Evolutionary conservation across 2,888 invertebrate species (phyloP).

Genomic region (Glaucopsyche alexis): DNA sequence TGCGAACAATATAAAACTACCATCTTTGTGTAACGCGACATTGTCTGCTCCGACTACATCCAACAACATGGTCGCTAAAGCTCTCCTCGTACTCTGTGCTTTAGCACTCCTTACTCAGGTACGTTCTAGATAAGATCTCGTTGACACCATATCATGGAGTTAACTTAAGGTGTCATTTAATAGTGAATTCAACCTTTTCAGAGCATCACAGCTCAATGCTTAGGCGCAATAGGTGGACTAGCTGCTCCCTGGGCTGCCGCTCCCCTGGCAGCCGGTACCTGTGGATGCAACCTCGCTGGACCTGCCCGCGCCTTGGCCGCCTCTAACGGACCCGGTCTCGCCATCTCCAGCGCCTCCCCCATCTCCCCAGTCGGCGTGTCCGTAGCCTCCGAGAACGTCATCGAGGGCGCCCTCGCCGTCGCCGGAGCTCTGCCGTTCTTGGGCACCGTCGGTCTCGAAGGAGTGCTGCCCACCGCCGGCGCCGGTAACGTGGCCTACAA

Average conservation of each 20-base stretch:
- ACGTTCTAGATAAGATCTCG: background rate
- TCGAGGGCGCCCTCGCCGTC: too few relatives aligned
- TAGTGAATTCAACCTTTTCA: slow-evolving; percentile 33
- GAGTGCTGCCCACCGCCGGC: slow-evolving; percentile 43
- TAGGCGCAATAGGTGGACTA: slow-evolving; percentile 30
- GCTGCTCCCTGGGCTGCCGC: slow-evolving; percentile 25
- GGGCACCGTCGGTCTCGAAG: slow-evolving; percentile 43
- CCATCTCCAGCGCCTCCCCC: too few relatives aligned
- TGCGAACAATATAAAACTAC: background rate
- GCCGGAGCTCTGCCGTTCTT: slow-evolving; percentile 33
- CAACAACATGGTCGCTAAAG: slow-evolving; percentile 44
- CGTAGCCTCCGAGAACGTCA: too few relatives aligned
- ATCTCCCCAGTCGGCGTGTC: too few relatives aligned
- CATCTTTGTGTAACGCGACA: background rate
- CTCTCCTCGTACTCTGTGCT: slow-evolving; percentile 32
- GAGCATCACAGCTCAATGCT: slow-evolving; percentile 42
- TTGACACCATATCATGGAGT: too few relatives aligned
- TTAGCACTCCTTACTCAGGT: slow-evolving; percentile 46
- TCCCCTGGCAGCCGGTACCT: background rate
- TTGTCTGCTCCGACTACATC: background rate
- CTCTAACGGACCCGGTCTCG: too few relatives aligned
- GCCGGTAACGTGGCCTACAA: slow-evolving; percentile 41
- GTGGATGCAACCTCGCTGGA: background rate
- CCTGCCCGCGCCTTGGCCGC: too few relatives aligned
- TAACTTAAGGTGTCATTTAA: too few relatives aligned